Percentiles rank a stretch among this genome's conserved stretches.
phyloP scores from a whole-genome alignment of 2,113 vertebrate species.

The Eudyptes chrysolophus region DNA sequence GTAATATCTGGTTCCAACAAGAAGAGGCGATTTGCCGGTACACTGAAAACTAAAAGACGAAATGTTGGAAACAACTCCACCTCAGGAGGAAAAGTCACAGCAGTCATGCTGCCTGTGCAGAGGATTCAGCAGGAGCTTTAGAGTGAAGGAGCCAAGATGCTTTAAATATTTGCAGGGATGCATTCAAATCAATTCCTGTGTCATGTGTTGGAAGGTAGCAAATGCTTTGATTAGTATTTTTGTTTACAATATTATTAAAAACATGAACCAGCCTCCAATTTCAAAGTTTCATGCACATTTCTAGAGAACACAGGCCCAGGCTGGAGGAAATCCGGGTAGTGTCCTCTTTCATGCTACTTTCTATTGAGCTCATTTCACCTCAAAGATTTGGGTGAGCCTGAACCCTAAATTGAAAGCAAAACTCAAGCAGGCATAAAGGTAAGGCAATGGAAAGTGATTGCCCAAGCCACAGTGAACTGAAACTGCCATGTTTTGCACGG shows the following conservation, averaged over 20 bases:
- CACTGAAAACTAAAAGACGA: not conserved
- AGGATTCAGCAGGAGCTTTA: not conserved
- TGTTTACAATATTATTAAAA: conserved; percentile 21
- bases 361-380: conserved; percentile 49
- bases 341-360: conserved; percentile 50
- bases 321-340: conserved; percentile 39
- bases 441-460: conserved; percentile 56
- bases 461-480: conserved; percentile 33
- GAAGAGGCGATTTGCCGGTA: not conserved
- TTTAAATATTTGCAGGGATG: not conserved
- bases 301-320: not conserved
- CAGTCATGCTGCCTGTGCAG: not conserved
- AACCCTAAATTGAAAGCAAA: conserved; percentile 56
- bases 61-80: not conserved
- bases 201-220: not conserved
- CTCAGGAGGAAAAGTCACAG: not conserved
- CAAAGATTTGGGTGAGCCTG: conserved; percentile 8
- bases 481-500: not conserved
- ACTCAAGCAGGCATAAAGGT: conserved; percentile 12
- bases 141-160: not conserved
- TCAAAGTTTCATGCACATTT: conserved; percentile 2
- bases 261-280: not conserved
- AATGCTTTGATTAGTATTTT: not conserved
- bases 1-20: not conserved
- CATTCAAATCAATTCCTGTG: not conserved